A percentile compares a stretch with the other conserved stretches of the same genome.
phyloP scores from a whole-genome alignment of 2,113 vertebrate genomes.

The Cebidichthys violaceus region DNA sequence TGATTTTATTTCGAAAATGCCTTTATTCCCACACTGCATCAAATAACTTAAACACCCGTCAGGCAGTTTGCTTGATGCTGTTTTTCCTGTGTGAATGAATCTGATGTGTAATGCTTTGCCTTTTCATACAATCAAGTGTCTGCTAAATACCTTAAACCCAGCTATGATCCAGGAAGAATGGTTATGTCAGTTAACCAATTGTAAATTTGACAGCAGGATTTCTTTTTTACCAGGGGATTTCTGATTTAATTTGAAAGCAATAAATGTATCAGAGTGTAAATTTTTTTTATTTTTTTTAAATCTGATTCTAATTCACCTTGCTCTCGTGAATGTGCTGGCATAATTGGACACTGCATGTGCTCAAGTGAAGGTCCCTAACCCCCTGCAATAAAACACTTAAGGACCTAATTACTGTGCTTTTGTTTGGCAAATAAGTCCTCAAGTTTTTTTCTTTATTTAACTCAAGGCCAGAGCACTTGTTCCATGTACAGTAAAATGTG shows the following conservation, averaged over 20 bases:
- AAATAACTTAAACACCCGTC: background rate
- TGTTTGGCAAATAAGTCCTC: background rate
- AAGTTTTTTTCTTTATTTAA: background rate
- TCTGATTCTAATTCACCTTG: background rate
- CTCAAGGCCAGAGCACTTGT: background rate
- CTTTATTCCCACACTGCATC: background rate
- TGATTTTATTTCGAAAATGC: background rate
- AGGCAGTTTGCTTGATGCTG: background rate
- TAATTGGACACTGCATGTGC: slow-evolving; percentile 6
- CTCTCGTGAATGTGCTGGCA: background rate
- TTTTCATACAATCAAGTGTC: slow-evolving; percentile 12
- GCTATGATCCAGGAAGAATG: background rate
- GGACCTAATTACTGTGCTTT: background rate
- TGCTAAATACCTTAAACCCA: background rate
- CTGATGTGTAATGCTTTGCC: background rate
- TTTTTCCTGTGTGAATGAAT: background rate
- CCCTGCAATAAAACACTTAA: background rate
- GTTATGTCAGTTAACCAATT: background rate
- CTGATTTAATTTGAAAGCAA: background rate
- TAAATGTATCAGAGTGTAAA: background rate
- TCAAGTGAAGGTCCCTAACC: background rate
- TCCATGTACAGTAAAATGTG: background rate
- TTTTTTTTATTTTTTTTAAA: too few species aligned
- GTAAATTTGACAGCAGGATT: background rate
- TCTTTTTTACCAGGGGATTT: background rate